Conservation (phyloP, 2,888 invertebrate genomes). For the Crematogaster levior region DNA sequence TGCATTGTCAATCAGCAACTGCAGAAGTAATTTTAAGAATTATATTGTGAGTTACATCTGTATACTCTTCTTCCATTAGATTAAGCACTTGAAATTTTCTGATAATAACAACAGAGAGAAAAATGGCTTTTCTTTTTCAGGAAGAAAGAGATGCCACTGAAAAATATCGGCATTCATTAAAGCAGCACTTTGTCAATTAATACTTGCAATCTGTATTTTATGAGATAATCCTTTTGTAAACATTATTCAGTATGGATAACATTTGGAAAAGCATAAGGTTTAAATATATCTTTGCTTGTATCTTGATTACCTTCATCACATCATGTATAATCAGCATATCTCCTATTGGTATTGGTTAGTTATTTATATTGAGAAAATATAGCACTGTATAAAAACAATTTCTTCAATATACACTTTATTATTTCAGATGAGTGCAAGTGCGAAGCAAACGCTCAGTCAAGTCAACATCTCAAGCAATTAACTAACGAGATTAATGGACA, state of each 20-base stretch:
- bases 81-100: background rate
- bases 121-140: background rate
- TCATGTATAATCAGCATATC: conserved; percentile 85
- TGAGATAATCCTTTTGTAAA: conserved; percentile 15
- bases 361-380: background rate
- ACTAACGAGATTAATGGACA: conserved; percentile 15
- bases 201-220: background rate
- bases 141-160: background rate
- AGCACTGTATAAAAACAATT: background rate
- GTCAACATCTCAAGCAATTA: conserved; percentile 59
- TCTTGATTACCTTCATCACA: conserved; percentile 84
- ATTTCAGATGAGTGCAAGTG: conserved; percentile 80
- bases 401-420: background rate
- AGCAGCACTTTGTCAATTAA: conserved; percentile 10
- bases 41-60: background rate
- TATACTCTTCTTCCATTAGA: background rate
- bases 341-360: conserved; percentile 84
- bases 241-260: conserved; percentile 75
- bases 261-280: conserved; percentile 78
- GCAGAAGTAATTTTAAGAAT: conserved; percentile 8
- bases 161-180: background rate
- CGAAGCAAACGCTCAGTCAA: conserved; percentile 61
- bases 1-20: background rate
- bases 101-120: background rate
- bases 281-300: conserved; percentile 84